Conservation (phyloP, 2,797 vertebrate species). For the Balearica regulorum region DNA sequence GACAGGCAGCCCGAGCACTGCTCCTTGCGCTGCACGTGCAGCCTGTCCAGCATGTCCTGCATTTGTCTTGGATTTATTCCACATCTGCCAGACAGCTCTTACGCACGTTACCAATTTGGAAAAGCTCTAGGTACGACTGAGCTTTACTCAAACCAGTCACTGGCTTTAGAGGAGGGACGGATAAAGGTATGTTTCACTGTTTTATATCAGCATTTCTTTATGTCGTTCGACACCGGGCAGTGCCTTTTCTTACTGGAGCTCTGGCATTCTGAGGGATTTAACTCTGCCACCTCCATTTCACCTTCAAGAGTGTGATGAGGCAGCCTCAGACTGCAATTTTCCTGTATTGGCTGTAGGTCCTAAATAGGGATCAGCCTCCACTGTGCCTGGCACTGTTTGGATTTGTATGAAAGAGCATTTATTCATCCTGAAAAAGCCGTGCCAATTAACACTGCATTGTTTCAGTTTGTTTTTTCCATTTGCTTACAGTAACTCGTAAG, state of each 20-base stretch:
- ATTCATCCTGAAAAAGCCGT: background rate
- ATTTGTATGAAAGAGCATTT: background rate
- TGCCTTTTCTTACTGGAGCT: background rate
- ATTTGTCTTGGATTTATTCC: constrained; percentile 39
- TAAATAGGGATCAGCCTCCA: background rate
- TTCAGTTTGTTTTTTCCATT: background rate
- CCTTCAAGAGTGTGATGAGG: background rate
- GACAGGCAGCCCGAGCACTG: background rate
- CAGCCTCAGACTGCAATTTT: background rate
- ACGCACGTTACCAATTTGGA: background rate
- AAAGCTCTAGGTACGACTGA: background rate
- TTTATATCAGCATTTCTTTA: constrained; percentile 4
- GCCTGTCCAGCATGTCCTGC: background rate
- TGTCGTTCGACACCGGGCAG: background rate
- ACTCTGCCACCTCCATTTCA: background rate
- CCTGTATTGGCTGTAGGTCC: background rate
- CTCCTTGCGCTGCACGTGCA: background rate
- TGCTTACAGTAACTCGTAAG: background rate
- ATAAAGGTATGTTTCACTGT: background rate
- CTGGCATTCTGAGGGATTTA: background rate
- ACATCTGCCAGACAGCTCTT: constrained; percentile 21
- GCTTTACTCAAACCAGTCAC: background rate
- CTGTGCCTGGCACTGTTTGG: background rate
- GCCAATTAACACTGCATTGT: background rate
- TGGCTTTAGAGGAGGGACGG: background rate